phyloP scores from a whole-genome alignment of 1,140 invertebrate genomes.

The Lasaia peninsularis region DNA sequence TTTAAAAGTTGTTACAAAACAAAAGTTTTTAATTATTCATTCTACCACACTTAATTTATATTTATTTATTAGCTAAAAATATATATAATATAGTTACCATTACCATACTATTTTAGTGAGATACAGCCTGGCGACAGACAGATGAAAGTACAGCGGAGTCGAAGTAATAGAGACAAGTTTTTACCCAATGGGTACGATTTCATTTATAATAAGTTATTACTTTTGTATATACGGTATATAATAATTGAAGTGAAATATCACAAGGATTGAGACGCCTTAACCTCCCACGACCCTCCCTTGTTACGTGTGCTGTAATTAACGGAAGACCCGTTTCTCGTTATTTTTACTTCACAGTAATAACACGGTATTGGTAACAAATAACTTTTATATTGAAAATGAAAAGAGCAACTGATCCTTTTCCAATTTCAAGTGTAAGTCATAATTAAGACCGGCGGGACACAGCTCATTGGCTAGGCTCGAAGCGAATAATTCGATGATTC shows the following conservation, averaged over 20 bases:
- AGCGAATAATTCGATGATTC: conserved; percentile 1
- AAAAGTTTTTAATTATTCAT: too few species aligned
- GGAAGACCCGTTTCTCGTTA: not conserved
- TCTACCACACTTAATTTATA: too few species aligned
- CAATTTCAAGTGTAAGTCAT: not conserved
- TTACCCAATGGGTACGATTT: too few species aligned
- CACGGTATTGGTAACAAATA: not conserved
- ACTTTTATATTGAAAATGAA: conserved; percentile 8
- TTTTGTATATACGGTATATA: too few species aligned
- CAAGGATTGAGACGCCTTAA: not conserved
- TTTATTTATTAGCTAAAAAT: too few species aligned
- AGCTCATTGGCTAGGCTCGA: not conserved
- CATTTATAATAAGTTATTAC: too few species aligned
- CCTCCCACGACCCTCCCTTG: not conserved
- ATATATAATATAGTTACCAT: too few species aligned
- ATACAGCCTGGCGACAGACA: too few species aligned
- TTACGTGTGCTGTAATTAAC: not conserved
- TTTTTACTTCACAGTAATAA: not conserved
- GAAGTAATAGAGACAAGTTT: too few species aligned
- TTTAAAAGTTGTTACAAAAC: too few species aligned
- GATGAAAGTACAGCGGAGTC: too few species aligned
- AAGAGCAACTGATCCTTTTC: not conserved
- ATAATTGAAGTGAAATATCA: not conserved
- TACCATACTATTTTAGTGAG: too few species aligned
- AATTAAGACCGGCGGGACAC: not conserved